Base-by-base conservation (phyloP, 2,797 vertebrate species). In the Trematomus bernacchii region DNA sequence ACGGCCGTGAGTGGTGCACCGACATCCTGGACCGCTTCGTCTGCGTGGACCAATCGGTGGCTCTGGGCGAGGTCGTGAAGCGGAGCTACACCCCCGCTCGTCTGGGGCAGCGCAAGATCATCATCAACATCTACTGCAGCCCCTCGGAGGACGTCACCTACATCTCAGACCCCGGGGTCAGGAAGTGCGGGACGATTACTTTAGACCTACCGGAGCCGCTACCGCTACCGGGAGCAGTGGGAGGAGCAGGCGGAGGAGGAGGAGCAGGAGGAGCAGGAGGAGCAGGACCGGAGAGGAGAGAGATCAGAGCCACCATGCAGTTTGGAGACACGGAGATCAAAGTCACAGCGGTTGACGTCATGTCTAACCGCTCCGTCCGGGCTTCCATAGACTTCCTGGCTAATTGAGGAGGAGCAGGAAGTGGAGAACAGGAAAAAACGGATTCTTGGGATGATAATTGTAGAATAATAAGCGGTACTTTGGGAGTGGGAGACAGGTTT, bases 311-410 rank as follows among this genome's bases (percentile, higher is more conserved):
- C 3, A 96, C 95, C 89, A 99, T 99, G 97, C 97, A 99, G 93
- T 99, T 99, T 0, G 97, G 98, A 10, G 98, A 99, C 93, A 99
- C 98, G 0, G 98, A 99, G 93, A 99, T 99, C 86, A 98, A 98
- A 92, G 97, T 99, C 77, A 97, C 95, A 0, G 98, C 97, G 0
- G 81, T 98, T 48, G 98, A 99, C 42, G 89, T 96, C 80, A 89
- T 93, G 87, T 97, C 97, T n/a, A 93, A 95, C 42, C 95, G 95
- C 82, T 94, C 93, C 0, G 97, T 99, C 23, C 92, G 95, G 5
- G 97, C 97, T 10, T 92, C 97, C 83, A 99, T 99, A n/a, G 97
- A 99, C 83, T 99, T 99, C 93, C 96, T 98, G 82, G 97, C 97
- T 80, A 96, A 97, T 65, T 99, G 88, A 96, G 78, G 74, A 65